A percentile compares a stretch with the other conserved stretches of the same genome.
Conservation (phyloP, 2,113 vertebrate species). For the Stegostoma tigrinum region DNA sequence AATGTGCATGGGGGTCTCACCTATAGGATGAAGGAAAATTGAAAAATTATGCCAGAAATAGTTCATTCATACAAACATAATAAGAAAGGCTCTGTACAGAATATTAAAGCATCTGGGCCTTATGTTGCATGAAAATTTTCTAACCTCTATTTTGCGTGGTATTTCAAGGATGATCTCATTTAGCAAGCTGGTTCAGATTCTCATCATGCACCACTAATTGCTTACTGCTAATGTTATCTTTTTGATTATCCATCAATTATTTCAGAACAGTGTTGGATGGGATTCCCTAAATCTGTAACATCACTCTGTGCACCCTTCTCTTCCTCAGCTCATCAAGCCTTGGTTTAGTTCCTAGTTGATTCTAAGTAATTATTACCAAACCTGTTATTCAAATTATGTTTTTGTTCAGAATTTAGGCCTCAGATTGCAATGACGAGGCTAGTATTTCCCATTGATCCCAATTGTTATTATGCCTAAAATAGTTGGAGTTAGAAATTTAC, state of each 20-base stretch:
- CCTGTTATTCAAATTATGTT: neutral
- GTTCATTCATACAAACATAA: neutral
- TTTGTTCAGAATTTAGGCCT: neutral
- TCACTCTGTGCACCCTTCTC: neutral
- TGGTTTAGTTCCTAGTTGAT: neutral
- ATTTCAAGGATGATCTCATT: neutral
- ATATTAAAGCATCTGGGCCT: neutral
- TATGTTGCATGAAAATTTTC: neutral
- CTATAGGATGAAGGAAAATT: constrained; percentile 18
- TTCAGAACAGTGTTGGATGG: neutral
- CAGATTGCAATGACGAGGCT: neutral
- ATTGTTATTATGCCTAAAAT: neutral
- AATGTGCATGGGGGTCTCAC: constrained; percentile 39
- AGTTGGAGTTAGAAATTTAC: neutral
- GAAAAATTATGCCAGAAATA: neutral
- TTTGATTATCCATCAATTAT: neutral
- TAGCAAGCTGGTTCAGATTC: neutral
- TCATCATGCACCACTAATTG: neutral
- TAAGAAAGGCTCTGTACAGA: neutral
- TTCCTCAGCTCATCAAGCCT: neutral
- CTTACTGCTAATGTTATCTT: neutral
- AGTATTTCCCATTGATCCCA: neutral
- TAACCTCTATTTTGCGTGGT: neutral
- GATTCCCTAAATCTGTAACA: neutral
- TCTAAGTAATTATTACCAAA: neutral